A percentile compares a stretch with the other conserved stretches of the same genome.
Evolutionary conservation across 2,888 invertebrate species (phyloP).

Genomic region (Latrodectus elegans): DNA sequence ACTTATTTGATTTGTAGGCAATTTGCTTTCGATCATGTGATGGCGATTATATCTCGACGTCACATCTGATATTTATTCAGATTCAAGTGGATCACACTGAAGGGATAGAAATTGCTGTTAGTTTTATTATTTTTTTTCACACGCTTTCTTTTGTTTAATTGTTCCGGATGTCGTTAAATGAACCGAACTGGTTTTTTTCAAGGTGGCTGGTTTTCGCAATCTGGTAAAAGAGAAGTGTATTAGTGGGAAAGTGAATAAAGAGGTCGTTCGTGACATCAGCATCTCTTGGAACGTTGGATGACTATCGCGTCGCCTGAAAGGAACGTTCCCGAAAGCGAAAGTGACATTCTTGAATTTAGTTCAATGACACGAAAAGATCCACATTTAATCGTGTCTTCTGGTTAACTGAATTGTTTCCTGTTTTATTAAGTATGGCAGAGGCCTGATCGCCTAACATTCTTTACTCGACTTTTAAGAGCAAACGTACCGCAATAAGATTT

Average conservation of each 20-base stretch:
- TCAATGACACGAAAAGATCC: too few species aligned
- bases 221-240: neutral
- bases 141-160: neutral
- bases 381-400: too few species aligned
- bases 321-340: neutral
- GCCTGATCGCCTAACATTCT: too few species aligned
- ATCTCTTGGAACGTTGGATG: neutral
- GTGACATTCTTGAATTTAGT: too few species aligned
- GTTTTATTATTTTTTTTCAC: neutral
- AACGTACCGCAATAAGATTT: too few species aligned
- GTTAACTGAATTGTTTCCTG: too few species aligned
- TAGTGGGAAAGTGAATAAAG: neutral
- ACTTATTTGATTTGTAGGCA: neutral
- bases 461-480: too few species aligned
- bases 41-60: neutral
- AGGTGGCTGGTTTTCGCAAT: neutral
- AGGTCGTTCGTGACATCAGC: neutral
- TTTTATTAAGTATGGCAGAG: too few species aligned
- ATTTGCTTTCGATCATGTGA: neutral
- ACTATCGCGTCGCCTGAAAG: neutral
- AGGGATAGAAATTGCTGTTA: neutral
- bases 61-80: constrained; percentile 3
- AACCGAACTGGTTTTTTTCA: neutral
- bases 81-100: neutral
- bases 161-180: neutral